These are phyloP conservation scores for Anadara kagoshimensis DNA, from an alignment of 1,140 invertebrate species.

Conservation along the genomic window DNA sequence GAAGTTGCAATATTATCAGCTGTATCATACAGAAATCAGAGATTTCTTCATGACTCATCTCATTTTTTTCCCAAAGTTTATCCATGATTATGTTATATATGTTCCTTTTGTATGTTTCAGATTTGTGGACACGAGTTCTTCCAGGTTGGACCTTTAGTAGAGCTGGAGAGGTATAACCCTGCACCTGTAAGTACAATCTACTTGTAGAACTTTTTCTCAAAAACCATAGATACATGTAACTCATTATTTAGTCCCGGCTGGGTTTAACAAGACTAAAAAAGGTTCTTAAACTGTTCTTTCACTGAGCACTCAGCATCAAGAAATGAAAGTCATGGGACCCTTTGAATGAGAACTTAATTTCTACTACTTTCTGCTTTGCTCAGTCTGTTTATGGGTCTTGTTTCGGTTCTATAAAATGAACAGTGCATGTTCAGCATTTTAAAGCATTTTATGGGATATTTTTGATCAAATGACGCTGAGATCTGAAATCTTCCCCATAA, in stretches of 20 bases:
- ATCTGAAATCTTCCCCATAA: too few species aligned
- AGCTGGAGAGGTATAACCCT: slow-evolving; percentile 27
- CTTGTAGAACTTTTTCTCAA: not conserved
- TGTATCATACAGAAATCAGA: not conserved
- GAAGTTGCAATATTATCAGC: too few species aligned
- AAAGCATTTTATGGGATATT: too few species aligned
- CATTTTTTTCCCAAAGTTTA: too few species aligned
- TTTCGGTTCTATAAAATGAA: not conserved
- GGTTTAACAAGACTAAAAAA: not conserved
- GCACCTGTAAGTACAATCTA: slow-evolving; percentile 18
- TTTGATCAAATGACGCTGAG: too few species aligned
- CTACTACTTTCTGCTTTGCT: not conserved
- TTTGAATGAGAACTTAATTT: not conserved
- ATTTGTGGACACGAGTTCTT: slow-evolving; percentile 25
- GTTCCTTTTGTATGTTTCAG: not conserved
- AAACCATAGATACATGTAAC: too few species aligned
- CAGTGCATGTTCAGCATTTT: too few species aligned
- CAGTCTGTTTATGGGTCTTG: not conserved
- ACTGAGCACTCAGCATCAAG: too few species aligned
- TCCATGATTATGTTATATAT: too few species aligned
- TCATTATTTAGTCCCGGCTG: not conserved
- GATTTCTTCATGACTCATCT: not conserved
- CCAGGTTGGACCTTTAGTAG: slow-evolving; percentile 2
- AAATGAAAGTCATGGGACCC: too few species aligned
- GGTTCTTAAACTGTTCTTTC: too few species aligned